Evolutionary conservation across 2,888 invertebrate genomes (phyloP).

Genomic region (Acleris sparsana): DNA sequence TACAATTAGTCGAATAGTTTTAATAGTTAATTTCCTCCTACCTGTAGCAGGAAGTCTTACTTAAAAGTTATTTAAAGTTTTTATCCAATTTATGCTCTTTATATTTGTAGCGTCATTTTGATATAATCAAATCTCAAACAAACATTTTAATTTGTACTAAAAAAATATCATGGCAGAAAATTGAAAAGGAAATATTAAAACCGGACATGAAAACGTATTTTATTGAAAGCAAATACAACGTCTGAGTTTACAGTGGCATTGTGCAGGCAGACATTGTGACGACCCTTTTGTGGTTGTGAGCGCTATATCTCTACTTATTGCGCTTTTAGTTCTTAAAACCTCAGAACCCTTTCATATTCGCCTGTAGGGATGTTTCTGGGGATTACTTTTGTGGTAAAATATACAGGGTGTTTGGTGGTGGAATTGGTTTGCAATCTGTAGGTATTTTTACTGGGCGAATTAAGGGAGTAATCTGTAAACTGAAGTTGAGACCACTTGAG

Average conservation of each 20-base stretch:
- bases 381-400: constrained; percentile 35
- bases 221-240: constrained; percentile 40
- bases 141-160: no score
- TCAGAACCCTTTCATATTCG: constrained; percentile 40
- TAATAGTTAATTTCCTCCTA: no score
- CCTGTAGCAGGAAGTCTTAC: no score
- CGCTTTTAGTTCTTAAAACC: constrained; percentile 76
- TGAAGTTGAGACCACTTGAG: no score
- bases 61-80: no score
- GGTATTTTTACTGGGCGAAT: no score
- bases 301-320: constrained; percentile 57
- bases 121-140: no score
- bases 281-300: constrained; percentile 72
- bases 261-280: constrained; percentile 61
- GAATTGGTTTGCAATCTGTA: not conserved
- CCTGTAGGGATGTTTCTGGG: constrained; percentile 40
- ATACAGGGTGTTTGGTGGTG: not conserved
- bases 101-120: no score
- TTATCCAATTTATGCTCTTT: no score
- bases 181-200: not conserved
- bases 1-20: no score
- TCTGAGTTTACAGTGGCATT: constrained; percentile 51
- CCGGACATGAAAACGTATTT: constrained; percentile 35
- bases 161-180: no score
- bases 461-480: no score